phyloP scores from a whole-genome alignment of 2,797 vertebrate species.

The Ficedula albicollis region DNA sequence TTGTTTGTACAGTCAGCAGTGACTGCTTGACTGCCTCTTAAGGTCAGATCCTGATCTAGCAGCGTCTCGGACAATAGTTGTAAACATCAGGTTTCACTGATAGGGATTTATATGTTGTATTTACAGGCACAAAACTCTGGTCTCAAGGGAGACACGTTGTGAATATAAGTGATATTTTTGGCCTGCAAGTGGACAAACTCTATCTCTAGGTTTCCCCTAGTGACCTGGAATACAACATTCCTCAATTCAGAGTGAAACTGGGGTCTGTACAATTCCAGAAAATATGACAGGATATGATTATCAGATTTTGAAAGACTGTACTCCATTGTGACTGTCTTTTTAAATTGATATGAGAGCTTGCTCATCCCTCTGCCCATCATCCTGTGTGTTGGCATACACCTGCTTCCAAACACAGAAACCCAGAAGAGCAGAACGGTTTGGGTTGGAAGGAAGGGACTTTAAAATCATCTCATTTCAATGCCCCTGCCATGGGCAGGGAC shows the following conservation, averaged over 20 bases:
- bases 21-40: neutral
- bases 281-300: rapidly evolving
- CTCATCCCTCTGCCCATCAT: rapidly evolving
- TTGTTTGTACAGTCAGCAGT: neutral
- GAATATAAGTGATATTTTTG: neutral
- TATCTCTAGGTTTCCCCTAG: neutral
- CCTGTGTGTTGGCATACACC: rapidly evolving
- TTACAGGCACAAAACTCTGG: neutral
- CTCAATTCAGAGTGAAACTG: neutral
- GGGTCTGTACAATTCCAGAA: neutral
- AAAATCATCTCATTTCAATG: neutral
- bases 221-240: rapidly evolving
- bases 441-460: neutral
- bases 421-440: neutral
- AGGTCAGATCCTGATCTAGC: neutral
- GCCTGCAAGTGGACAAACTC: neutral
- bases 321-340: neutral
- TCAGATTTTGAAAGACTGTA: neutral
- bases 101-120: neutral
- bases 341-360: neutral
- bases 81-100: neutral
- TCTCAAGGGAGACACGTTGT: neutral
- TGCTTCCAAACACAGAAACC: neutral
- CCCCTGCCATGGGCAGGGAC: neutral
- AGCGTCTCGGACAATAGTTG: neutral